Base-by-base conservation (phyloP, 2,888 invertebrate genomes). In the Phortica okadai region DNA sequence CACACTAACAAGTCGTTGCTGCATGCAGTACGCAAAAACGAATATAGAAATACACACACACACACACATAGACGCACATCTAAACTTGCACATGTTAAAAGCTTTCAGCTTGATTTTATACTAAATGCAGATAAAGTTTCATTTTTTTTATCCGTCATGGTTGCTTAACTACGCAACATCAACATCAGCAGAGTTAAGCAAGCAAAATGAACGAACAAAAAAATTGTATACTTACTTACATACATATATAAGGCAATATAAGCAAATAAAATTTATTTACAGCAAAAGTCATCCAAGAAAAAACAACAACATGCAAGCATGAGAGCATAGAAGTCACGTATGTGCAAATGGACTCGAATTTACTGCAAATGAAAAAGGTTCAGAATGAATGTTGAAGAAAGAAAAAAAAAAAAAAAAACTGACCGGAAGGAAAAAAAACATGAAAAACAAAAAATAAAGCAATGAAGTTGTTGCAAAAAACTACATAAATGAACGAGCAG, bases 211-310 rank as follows among this genome's bases (percentile, higher is more conserved):
- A 62, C 21, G 16, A 62, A 62, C 16, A 62, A 62, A 4, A 33
- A 33, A 33, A 33, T 0, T 33, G 1, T 33, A 33, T 33, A 33
- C 33, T 4, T 33, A 33, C 33, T 21, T 21, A 56, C 56, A n/a
- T 56, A 56, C 14, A 56, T 56, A 62, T 62, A 8, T 62, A 25
- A 0, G 16, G 69, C 69, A 69, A 69, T 69, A 69, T 11, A 69
- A 69, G 69, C 69, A 69, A 69, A 69, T 69, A 69, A 69, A 44
- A 69, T 69, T 69, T 69, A 50, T 69, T 69, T 69, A 50, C 50
- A 69, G 69, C 69, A 45, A 45, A 69, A 69, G 69, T 69, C 45
- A 69, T 3, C 10, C 5, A n/a, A 69, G 45, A 44, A 42, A 69
- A 69, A 44, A 8, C 62, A 62, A 67, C 44, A 69, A 50, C 21